Evolutionary conservation across 2,888 invertebrate species (phyloP).

Genomic region (Lamellibrachia satsuma): DNA sequence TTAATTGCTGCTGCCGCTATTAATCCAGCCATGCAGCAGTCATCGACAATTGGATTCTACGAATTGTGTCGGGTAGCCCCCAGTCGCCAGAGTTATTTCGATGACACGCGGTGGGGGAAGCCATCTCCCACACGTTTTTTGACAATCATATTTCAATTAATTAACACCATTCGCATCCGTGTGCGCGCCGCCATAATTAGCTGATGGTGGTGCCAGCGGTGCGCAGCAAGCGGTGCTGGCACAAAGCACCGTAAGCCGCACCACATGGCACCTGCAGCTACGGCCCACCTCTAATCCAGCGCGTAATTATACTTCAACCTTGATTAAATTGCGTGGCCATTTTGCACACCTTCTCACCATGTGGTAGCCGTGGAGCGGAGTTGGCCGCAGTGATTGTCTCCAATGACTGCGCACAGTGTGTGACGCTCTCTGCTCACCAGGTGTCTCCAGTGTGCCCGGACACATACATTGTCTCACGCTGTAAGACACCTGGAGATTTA

Average conservation of each 20-base stretch:
- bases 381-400: neutral
- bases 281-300: neutral
- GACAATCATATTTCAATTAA: slow-evolving; percentile 12
- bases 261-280: neutral
- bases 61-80: neutral
- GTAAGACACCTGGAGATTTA: neutral
- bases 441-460: neutral
- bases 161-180: neutral
- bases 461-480: neutral
- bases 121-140: neutral
- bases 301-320: slow-evolving; percentile 13
- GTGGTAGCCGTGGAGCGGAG: neutral
- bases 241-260: slow-evolving; percentile 13
- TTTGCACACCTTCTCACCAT: neutral
- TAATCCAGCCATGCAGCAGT: neutral
- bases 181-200: neutral
- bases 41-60: neutral
- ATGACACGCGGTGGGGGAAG: neutral
- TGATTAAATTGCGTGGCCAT: slow-evolving; percentile 17
- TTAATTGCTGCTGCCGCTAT: neutral
- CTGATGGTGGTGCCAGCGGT: slow-evolving; percentile 13
- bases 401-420: neutral
- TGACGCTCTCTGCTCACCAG: neutral
- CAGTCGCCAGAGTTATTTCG: neutral
- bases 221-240: slow-evolving; percentile 10